Percentiles rank a stretch among this genome's conserved stretches.
These are phyloP conservation scores for Scelioninae gen. 2 DNA, from an alignment of 2,888 invertebrate species.

Conservation along the genomic window DNA sequence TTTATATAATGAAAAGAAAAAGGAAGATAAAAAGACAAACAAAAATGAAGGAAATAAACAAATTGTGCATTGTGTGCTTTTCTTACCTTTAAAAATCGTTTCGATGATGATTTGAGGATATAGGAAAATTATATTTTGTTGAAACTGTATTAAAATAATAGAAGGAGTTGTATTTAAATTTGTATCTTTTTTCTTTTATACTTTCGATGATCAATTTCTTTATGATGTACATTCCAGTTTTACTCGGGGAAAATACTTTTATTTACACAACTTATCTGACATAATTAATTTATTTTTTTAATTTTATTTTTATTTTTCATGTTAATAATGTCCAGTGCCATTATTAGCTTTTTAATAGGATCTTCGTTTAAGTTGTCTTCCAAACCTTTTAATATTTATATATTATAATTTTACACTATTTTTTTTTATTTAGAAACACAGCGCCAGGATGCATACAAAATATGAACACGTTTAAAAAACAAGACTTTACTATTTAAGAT, in stretches of 20 bases:
- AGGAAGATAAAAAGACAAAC: conserved; percentile 23
- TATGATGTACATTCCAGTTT: conserved; percentile 37
- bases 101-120: conserved; percentile 15
- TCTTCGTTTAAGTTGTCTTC: conserved; percentile 29
- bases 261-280: background rate
- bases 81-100: conserved; percentile 30
- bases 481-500: no score
- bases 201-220: conserved; percentile 23
- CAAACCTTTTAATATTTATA: conserved; percentile 21
- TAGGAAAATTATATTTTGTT: conserved; percentile 45
- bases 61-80: conserved; percentile 46
- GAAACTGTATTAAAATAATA: conserved; percentile 47
- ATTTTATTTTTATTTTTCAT: conserved; percentile 2
- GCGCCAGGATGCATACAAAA: no score
- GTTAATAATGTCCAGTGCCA: conserved; percentile 25
- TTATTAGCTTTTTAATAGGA: conserved; percentile 23
- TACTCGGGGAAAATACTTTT: conserved; percentile 27
- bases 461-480: no score
- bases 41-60: conserved; percentile 37
- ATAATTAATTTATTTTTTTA: background rate
- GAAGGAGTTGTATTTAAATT: conserved; percentile 33
- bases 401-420: no score
- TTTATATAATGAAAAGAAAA: conserved; percentile 22
- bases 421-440: no score
- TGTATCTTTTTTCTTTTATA: conserved; percentile 29